phyloP scores from a whole-genome alignment of 2,888 invertebrate genomes.

The Dinocampus coccinellae region DNA sequence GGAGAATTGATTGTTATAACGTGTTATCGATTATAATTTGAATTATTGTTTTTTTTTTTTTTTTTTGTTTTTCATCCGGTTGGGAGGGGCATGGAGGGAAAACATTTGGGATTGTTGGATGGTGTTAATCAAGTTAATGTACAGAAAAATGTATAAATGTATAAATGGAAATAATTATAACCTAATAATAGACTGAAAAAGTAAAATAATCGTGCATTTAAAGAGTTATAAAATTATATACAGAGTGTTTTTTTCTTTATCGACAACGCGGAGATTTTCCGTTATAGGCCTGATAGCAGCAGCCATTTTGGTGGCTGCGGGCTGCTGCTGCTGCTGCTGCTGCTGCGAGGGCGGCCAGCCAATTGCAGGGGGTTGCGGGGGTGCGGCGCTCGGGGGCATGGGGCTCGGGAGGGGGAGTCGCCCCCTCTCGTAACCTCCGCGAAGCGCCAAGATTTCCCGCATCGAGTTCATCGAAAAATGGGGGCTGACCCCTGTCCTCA shows the following conservation, averaged over 20 bases:
- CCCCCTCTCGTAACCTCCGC: slow-evolving; percentile 74
- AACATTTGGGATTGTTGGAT: no score
- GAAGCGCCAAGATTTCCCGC: slow-evolving; percentile 94
- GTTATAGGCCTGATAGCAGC: slow-evolving; percentile 50
- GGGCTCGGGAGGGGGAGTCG: slow-evolving; percentile 77
- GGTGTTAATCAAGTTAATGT: slow-evolving; percentile 5
- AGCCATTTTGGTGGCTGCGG: slow-evolving; percentile 66
- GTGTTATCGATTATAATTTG: neutral
- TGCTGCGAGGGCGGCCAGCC: slow-evolving; percentile 49
- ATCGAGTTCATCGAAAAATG: slow-evolving; percentile 98
- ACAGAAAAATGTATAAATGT: neutral
- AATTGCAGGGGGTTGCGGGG: slow-evolving; percentile 60
- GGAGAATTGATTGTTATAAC: slow-evolving; percentile 24
- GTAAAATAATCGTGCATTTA: neutral
- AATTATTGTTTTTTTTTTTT: no score
- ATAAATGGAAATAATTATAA: neutral
- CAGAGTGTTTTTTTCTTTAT: slow-evolving; percentile 1
- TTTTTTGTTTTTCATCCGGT: no score
- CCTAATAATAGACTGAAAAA: no score
- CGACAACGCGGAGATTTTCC: slow-evolving; percentile 40
- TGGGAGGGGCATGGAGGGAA: no score
- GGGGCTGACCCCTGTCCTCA: slow-evolving; percentile 98
- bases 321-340: slow-evolving; percentile 54
- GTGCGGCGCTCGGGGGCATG: slow-evolving; percentile 68
- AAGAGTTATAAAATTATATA: neutral